Evolutionary conservation across 2,113 vertebrate genomes (phyloP).

Genomic region (Anthoscopus minutus): DNA sequence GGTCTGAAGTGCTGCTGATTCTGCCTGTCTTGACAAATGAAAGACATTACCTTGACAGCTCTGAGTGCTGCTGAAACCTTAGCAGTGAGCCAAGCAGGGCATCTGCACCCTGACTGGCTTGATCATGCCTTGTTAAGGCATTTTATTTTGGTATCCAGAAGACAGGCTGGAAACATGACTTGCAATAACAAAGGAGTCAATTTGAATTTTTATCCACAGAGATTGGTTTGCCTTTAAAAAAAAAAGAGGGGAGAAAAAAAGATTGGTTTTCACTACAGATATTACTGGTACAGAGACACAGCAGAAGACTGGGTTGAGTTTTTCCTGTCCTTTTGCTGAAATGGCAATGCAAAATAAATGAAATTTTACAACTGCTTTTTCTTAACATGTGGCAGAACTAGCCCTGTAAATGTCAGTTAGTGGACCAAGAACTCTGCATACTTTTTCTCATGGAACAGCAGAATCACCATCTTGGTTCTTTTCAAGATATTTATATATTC

Average conservation of each 20-base stretch:
- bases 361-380: background rate
- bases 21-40: background rate
- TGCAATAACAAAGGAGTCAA: background rate
- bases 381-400: background rate
- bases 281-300: background rate
- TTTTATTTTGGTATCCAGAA: background rate
- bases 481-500: background rate
- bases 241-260: background rate
- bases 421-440: background rate
- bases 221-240: background rate
- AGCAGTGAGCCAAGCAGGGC: background rate
- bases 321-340: background rate
- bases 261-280: background rate
- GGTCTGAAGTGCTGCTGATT: background rate
- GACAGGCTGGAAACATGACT: background rate
- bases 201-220: background rate
- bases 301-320: background rate
- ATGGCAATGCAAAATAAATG: background rate
- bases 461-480: background rate
- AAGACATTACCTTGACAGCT: background rate
- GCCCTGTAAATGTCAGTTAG: background rate
- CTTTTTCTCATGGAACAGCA: background rate
- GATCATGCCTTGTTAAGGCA: background rate
- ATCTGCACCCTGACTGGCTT: background rate
- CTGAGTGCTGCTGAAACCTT: background rate